These are phyloP conservation scores for Penaeus vannamei DNA, from an alignment of 1,140 invertebrate species.

Conservation along the genomic window DNA sequence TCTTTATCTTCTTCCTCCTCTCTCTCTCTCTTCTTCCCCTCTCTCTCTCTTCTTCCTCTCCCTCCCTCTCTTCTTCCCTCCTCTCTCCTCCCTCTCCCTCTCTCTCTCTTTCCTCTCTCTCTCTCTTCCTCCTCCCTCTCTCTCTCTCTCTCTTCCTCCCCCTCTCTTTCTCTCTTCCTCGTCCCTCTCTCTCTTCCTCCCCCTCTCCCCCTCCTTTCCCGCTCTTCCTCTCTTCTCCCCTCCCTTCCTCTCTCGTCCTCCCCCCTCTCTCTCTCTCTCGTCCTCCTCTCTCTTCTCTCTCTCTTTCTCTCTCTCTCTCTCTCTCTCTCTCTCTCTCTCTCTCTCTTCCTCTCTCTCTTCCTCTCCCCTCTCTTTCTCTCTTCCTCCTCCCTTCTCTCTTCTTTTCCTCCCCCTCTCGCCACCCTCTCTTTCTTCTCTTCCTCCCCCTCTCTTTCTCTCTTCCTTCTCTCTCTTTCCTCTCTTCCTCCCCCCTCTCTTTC, in stretches of 20 bases:
- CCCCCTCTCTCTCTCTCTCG: neutral
- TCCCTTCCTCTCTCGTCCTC: neutral
- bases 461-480: too few relatives aligned
- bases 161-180: too few relatives aligned
- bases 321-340: constrained; percentile 30
- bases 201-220: constrained; percentile 6
- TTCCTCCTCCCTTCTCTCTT: neutral
- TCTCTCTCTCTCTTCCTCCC: neutral
- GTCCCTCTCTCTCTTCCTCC: neutral
- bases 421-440: neutral
- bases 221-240: neutral
- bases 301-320: neutral
- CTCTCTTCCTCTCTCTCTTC: constrained; percentile 16
- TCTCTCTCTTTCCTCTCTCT: neutral
- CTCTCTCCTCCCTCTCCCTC: too few relatives aligned
- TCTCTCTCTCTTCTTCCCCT: neutral
- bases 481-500: too few relatives aligned
- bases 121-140: too few relatives aligned
- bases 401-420: too few relatives aligned
- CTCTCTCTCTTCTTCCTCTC: neutral
- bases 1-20: constrained; percentile 3
- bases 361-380: neutral
- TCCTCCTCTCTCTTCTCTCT: neutral
- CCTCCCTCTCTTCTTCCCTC: too few relatives aligned
- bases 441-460: neutral